Percentiles rank a stretch among this genome's conserved stretches.
These are phyloP conservation scores for Drosophila biarmipes DNA, from an alignment of 1,140 invertebrate genomes.

Conservation along the genomic window DNA sequence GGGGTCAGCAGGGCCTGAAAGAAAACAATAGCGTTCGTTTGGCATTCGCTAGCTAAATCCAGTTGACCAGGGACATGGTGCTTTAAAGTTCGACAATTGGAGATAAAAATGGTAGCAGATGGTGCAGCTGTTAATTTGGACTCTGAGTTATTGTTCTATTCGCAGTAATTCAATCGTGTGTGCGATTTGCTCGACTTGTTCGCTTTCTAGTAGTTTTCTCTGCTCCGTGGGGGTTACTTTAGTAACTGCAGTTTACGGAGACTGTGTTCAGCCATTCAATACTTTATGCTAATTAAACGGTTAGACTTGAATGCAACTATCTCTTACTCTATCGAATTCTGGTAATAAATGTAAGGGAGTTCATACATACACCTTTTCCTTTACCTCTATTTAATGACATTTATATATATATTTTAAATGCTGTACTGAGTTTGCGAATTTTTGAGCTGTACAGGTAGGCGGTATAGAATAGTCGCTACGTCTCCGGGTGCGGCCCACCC, in stretches of 20 bases:
- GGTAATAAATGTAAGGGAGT: too few species aligned
- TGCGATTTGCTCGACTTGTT: not conserved
- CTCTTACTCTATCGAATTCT: too few species aligned
- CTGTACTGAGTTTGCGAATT: too few species aligned
- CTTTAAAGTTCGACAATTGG: constrained; percentile 10
- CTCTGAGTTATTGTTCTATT: not conserved
- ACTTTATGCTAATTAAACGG: not conserved
- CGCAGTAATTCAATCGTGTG: not conserved
- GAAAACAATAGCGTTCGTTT: constrained; percentile 28
- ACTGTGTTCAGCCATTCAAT: not conserved
- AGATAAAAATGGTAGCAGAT: constrained; percentile 5
- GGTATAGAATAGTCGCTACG: not conserved
- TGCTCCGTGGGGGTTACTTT: not conserved
- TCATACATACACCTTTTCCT: not conserved
- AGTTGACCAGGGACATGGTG: not conserved
- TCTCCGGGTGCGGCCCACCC: rapidly evolving
- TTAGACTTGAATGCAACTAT: not conserved
- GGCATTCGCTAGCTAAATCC: constrained; percentile 14
- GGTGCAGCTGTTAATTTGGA: not conserved
- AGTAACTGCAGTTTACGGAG: not conserved
- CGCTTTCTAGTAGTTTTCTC: not conserved
- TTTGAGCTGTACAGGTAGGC: not conserved
- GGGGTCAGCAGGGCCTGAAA: constrained; percentile 22
- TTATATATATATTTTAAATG: too few species aligned
- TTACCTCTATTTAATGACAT: too few species aligned